A percentile compares a stretch with the other conserved stretches of the same genome.
phyloP scores from a whole-genome alignment of 2,888 invertebrate genomes.

The Hemithea aestivaria region DNA sequence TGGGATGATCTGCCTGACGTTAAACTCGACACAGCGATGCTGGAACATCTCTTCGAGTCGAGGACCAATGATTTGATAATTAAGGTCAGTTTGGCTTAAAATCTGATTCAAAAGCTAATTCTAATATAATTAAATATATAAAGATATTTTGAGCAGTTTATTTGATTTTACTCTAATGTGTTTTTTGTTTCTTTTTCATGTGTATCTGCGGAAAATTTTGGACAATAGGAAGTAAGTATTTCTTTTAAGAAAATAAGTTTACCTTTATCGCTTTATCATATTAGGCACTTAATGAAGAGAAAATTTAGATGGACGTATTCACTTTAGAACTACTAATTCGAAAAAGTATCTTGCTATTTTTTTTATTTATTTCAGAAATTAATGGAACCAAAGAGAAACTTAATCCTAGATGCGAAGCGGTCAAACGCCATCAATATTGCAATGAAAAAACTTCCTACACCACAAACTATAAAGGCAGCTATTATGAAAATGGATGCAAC shows the following conservation, averaged over 20 bases:
- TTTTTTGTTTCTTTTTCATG: conserved; percentile 40
- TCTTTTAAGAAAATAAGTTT: too few species aligned
- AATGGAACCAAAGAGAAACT: conserved; percentile 71
- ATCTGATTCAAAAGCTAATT: too few species aligned
- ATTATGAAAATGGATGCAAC: conserved; percentile 99
- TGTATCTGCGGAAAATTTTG: not conserved
- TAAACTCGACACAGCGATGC: conserved; percentile 92
- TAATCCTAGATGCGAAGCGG: conserved; percentile 96
- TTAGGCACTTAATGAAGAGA: too few species aligned
- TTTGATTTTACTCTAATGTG: conserved; percentile 12
- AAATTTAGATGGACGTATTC: too few species aligned
- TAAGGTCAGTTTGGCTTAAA: conserved; percentile 83
- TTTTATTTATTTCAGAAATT: conserved; percentile 49
- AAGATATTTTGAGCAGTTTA: too few species aligned
- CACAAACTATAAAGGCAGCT: conserved; percentile 98
- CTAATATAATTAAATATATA: not conserved
- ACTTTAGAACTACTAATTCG: too few species aligned
- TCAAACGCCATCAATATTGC: conserved; percentile 99
- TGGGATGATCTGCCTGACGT: conserved; percentile 95
- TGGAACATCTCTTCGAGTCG: conserved; percentile 98
- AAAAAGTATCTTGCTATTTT: too few species aligned
- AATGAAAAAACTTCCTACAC: conserved; percentile 98
- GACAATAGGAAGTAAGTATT: conserved; percentile 51
- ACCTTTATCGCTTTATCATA: too few species aligned
- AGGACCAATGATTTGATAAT: conserved; percentile 96